These are phyloP conservation scores for Cydia amplana DNA, from an alignment of 1,140 invertebrate genomes.

Conservation along the genomic window DNA sequence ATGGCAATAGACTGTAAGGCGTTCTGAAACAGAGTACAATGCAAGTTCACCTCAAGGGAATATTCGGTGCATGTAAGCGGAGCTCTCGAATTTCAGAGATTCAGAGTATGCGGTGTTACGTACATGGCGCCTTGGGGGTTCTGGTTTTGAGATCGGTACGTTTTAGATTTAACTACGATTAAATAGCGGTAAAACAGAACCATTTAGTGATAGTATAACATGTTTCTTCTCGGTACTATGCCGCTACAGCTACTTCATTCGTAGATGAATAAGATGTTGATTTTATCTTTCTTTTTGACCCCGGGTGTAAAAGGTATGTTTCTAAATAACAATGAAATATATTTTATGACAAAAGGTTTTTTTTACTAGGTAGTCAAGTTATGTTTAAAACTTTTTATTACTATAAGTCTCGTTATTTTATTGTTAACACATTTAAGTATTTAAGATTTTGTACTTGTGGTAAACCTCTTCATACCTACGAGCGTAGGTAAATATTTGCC, in stretches of 20 bases:
- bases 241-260: neutral
- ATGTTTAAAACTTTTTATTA: no score
- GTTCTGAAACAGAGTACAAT: conserved; percentile 4
- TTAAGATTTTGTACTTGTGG: no score
- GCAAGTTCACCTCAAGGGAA: conserved; percentile 25
- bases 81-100: conserved; percentile 20
- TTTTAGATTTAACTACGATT: conserved; percentile 1
- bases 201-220: neutral
- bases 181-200: neutral
- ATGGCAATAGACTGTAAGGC: neutral
- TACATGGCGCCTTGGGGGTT: neutral
- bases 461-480: no score
- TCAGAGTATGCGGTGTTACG: conserved; percentile 19
- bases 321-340: no score
- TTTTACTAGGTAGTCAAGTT: no score
- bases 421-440: no score
- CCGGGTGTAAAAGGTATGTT: no score
- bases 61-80: conserved; percentile 23
- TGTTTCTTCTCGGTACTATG: neutral
- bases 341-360: no score
- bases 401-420: no score
- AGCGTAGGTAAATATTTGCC: no score
- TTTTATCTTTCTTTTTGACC: no score
- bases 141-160: neutral
- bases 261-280: no score